Base-by-base conservation (phyloP, 2,888 invertebrate species). In the Microctonus aethiopoides region DNA sequence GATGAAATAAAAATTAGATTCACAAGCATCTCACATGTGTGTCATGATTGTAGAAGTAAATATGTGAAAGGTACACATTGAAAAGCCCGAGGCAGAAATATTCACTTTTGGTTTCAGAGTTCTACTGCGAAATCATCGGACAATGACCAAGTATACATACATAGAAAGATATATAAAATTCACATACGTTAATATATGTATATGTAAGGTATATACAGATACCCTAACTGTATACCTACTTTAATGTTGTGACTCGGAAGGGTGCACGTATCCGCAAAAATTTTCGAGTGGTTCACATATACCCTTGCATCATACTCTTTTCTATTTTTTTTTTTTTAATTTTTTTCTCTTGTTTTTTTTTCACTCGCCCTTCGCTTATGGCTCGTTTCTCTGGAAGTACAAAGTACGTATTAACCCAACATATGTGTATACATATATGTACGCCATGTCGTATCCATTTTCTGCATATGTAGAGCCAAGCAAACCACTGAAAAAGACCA, bases 111-210 rank as follows among this genome's bases (percentile, higher is more conserved):
- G 56, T 56, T 36, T 24, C 24, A 65, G 65, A 57, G 57, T 57
- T 57, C 10, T 16, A 57, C 54, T 51, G 29, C 54, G 22, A 13
- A 22, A 56, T 56, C 73, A 70, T 75, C 75, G 69, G 73, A 70
- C 70, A 72, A 63, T 74, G 70, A 71, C 77, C 74, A 82, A 82
- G 81, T 81, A 80, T 79, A 74, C 7, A 7, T 29, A 29, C n/a
- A n/a, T n/a, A n/a, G n/a, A 29, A 5, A 29, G 29, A 3, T 7
- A 29, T 29, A 74, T 79, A 76, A 79, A 16, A 78, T 76, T 65
- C 76, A 78, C 79, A 75, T 26, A 34, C 34, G 22, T 32, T 34
- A 11, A 34, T 13, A 61, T 29, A 61, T 59, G 34, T 9, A 59
- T 32, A 59, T 57, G 7, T 29, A 5, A 32, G 34, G 34, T 20